These are phyloP conservation scores for Erinaceus europaeus DNA, from an alignment of 2,113 vertebrate genomes.

Conservation along the genomic window DNA sequence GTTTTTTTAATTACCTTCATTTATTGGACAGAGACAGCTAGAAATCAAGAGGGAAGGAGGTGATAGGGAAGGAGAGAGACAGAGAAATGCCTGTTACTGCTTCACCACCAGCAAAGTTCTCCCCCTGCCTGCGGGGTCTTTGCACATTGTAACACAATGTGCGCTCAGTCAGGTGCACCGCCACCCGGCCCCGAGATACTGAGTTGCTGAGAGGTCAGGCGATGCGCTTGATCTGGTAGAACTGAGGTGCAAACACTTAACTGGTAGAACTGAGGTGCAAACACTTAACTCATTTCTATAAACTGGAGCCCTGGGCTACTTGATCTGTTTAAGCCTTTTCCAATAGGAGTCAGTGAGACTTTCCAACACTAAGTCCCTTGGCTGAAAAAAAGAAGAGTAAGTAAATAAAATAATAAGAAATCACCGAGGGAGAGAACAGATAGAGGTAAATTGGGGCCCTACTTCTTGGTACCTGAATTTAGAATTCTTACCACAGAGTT, in stretches of 20 bases:
- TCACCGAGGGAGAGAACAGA: neutral
- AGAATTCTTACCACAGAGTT: neutral
- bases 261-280: neutral
- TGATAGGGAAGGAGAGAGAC: too few species aligned
- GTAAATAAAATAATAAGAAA: neutral
- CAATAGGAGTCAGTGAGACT: neutral
- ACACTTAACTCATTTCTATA: neutral
- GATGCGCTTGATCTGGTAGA: neutral
- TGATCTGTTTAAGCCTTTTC: neutral
- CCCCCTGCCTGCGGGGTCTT: too few species aligned
- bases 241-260: neutral
- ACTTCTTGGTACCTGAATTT: neutral
- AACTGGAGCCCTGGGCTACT: neutral
- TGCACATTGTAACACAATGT: too few species aligned
- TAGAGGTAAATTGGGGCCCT: too few species aligned
- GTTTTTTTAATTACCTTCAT: too few species aligned
- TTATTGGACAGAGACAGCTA: too few species aligned
- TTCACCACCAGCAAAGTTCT: too few species aligned
- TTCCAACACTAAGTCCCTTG: neutral
- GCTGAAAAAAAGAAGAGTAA: neutral
- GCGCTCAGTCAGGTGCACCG: too few species aligned
- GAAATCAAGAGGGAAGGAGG: too few species aligned
- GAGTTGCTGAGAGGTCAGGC: neutral
- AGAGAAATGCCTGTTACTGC: too few species aligned
- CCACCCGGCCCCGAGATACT: too few species aligned